Evolutionary conservation across 2,797 vertebrate genomes (phyloP).

Genomic region (Siniperca undulata): DNA sequence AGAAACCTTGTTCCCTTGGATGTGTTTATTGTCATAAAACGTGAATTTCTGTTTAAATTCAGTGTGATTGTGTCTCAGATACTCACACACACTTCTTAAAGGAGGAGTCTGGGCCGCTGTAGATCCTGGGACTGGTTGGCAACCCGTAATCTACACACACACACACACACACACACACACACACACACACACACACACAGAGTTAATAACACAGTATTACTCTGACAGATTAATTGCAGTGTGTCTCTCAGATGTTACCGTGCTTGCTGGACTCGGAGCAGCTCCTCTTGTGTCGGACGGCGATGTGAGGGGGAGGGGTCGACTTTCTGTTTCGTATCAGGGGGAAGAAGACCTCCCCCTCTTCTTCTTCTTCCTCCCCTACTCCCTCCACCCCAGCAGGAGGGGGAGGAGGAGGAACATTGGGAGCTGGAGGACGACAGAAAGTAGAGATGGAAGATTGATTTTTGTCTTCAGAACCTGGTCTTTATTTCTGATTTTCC

Average conservation of each 20-base stretch:
- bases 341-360: constrained; percentile 71
- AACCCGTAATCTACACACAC: constrained; percentile 76
- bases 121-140: constrained; percentile 75
- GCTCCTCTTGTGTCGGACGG: constrained; percentile 86
- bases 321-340: constrained; percentile 74
- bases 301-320: constrained; percentile 79
- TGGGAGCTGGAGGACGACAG: constrained; percentile 61
- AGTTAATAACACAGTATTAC: constrained; percentile 46
- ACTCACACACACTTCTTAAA: constrained; percentile 85
- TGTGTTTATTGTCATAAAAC: neutral
- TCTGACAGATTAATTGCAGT: constrained; percentile 39
- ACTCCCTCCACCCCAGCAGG: constrained; percentile 60
- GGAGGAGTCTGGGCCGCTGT: constrained; percentile 77
- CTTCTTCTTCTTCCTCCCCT: constrained; percentile 68
- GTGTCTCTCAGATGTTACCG: constrained; percentile 52
- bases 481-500: neutral
- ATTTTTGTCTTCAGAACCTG: neutral
- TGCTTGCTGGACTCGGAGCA: constrained; percentile 84
- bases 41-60: neutral
- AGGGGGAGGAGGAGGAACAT: constrained; percentile 74
- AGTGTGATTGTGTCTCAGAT: constrained; percentile 18
- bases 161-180: constrained; percentile 43
- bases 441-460: neutral
- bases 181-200: constrained; percentile 33
- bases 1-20: neutral